A percentile compares a stretch with the other conserved stretches of the same genome.
Evolutionary conservation across 2,113 vertebrate species (phyloP).

Genomic region (Acinonyx jubatus): DNA sequence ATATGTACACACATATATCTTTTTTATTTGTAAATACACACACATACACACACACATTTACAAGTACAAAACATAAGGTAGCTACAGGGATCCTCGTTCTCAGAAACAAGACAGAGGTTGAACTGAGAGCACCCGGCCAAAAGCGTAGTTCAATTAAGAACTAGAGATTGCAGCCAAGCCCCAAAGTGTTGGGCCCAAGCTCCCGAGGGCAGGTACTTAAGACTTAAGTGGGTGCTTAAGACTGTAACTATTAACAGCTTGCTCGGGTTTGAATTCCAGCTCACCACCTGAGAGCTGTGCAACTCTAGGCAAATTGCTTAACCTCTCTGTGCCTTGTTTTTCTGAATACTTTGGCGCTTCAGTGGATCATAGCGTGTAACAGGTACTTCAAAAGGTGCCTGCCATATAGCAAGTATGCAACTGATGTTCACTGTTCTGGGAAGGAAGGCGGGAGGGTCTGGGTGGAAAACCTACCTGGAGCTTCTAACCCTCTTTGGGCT

Average conservation of each 20-base stretch:
- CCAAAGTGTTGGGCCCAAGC: neutral
- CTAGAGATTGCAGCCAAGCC: neutral
- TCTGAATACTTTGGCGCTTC: neutral
- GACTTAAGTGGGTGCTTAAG: neutral
- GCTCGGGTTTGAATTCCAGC: neutral
- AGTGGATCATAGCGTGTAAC: neutral
- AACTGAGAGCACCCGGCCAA: rapidly evolving
- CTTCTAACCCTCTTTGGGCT: neutral
- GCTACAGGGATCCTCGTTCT: neutral
- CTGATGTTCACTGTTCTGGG: neutral
- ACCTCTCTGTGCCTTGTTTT: neutral
- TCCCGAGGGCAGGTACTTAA: neutral
- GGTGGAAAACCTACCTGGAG: neutral
- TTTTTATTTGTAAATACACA: too few relatives aligned
- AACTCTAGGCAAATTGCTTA: neutral
- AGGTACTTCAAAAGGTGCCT: neutral
- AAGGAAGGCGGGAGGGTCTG: neutral
- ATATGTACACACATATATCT: rapidly evolving
- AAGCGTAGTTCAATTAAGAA: neutral
- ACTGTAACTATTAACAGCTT: neutral
- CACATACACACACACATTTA: neutral
- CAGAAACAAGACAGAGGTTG: neutral
- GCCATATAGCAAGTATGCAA: neutral
- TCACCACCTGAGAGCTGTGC: neutral
- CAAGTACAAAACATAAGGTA: neutral